Percentiles rank a stretch among this genome's conserved stretches.
Evolutionary conservation across 2,113 vertebrate species (phyloP).

Genomic region (Varanus salvator): DNA sequence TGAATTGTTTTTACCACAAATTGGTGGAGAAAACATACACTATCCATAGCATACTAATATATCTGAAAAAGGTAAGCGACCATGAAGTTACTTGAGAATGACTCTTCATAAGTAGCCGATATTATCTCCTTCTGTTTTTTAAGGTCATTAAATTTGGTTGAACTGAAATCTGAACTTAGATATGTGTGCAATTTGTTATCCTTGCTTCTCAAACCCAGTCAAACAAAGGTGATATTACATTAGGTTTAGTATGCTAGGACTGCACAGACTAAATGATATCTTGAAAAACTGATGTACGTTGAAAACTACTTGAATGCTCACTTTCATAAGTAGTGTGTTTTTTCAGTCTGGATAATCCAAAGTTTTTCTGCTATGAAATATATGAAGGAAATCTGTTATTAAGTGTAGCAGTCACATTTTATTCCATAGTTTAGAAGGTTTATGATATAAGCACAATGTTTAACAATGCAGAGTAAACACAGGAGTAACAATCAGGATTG

Average conservation of each 20-base stretch:
- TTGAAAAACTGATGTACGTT: background rate
- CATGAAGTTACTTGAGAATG: background rate
- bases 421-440: conserved; percentile 28
- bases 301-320: background rate
- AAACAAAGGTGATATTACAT: background rate
- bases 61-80: background rate
- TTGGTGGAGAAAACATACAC: background rate
- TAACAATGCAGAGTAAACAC: conserved; percentile 46
- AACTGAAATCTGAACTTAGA: background rate
- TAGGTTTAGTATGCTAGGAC: background rate
- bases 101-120: background rate
- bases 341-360: background rate
- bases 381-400: background rate
- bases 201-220: background rate
- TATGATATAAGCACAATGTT: conserved; percentile 49
- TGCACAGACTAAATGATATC: background rate
- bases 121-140: background rate
- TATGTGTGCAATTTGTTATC: background rate
- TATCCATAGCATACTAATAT: background rate
- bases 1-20: background rate
- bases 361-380: conserved; percentile 33
- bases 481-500: conserved; percentile 11
- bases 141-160: background rate
- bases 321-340: conserved; percentile 13
- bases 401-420: conserved; percentile 17